phyloP scores from a whole-genome alignment of 2,797 vertebrate genomes.

The Hyperoplus lanceolatus region DNA sequence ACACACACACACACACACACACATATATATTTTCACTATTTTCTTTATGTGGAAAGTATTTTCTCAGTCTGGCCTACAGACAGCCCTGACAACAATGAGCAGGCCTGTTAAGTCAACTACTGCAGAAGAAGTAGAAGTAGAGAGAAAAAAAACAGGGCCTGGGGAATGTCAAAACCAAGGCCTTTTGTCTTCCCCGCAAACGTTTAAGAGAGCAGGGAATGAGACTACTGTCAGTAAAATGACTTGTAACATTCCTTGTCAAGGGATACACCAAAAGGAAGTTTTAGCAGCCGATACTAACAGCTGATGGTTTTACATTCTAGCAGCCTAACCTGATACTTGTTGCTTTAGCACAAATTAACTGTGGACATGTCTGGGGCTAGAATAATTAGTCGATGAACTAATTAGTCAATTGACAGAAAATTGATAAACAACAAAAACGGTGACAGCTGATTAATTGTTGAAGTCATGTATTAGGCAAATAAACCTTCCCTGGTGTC shows the following conservation, averaged over 20 bases:
- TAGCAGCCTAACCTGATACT: conserved; percentile 14
- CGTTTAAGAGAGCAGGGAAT: conserved; percentile 71
- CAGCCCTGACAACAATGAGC: conserved; percentile 81
- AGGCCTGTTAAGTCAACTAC: conserved; percentile 78
- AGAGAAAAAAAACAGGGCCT: conserved; percentile 72
- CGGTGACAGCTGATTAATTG: neutral
- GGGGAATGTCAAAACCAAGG: conserved; percentile 73
- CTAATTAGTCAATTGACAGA: neutral
- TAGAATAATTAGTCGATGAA: neutral
- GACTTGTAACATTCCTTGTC: conserved; percentile 82
- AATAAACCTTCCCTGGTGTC: neutral
- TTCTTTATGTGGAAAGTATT: conserved; percentile 81
- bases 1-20: conserved; percentile 22
- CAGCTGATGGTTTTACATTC: conserved; percentile 57
- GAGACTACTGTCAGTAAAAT: conserved; percentile 81
- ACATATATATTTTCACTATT: conserved; percentile 58
- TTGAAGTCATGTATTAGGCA: neutral
- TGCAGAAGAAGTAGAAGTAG: conserved; percentile 72
- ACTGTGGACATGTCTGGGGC: neutral
- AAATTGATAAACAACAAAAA: neutral
- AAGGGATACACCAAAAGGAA: conserved; percentile 60
- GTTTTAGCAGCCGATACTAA: conserved; percentile 60
- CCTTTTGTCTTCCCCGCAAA: conserved; percentile 73
- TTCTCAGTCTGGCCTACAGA: conserved; percentile 77
- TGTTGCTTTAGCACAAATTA: conserved; percentile 7